Conservation (phyloP, 2,888 invertebrate genomes). For the Meta bourneti region DNA sequence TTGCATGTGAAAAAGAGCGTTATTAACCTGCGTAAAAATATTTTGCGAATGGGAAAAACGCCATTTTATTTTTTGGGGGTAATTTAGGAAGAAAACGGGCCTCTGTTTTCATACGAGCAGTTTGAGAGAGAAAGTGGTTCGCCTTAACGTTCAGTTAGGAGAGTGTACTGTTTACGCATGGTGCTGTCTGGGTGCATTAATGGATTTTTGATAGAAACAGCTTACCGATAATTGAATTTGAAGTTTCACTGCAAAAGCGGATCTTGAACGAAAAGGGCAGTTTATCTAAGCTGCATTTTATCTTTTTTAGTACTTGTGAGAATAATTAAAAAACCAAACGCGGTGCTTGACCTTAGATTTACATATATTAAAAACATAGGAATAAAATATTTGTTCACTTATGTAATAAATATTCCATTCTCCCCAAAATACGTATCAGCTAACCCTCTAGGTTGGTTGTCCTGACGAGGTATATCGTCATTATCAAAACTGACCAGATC, state of each 20-base stretch:
- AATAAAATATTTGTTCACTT: no score
- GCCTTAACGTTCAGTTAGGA: neutral
- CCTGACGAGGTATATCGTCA: no score
- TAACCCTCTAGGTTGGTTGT: no score
- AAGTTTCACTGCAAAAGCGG: neutral
- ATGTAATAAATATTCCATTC: no score
- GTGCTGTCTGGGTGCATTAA: neutral
- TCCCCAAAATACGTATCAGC: no score
- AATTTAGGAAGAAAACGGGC: slow-evolving; percentile 16
- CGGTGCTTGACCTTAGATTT: no score
- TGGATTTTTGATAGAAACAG: neutral
- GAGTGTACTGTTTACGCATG: neutral
- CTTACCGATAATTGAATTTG: slow-evolving; percentile 1
- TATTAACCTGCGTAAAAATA: slow-evolving; percentile 48
- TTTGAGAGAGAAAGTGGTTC: neutral
- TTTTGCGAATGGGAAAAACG: slow-evolving; percentile 15
- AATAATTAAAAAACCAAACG: neutral
- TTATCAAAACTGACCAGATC: no score
- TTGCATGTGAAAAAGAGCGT: slow-evolving; percentile 18
- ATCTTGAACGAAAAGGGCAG: neutral
- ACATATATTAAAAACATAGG: no score
- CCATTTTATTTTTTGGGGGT: slow-evolving; percentile 11
- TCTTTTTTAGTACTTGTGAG: neutral
- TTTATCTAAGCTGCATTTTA: no score
- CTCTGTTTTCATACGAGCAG: neutral